These are phyloP conservation scores for Zaprionus nigranus DNA, from an alignment of 1,140 invertebrate species.

Conservation along the genomic window DNA sequence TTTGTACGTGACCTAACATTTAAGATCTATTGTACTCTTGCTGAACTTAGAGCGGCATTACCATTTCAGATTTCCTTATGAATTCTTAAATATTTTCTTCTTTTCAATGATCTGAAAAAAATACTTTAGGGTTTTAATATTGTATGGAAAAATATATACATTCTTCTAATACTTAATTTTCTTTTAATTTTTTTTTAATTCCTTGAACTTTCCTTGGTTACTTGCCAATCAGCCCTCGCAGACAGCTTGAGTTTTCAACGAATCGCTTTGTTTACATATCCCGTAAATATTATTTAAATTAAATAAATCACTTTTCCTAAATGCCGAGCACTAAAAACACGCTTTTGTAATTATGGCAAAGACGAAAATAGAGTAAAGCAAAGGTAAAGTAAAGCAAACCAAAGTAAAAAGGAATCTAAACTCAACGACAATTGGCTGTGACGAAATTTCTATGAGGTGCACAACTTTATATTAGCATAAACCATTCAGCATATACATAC, in stretches of 20 bases:
- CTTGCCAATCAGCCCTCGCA: constrained; percentile 7
- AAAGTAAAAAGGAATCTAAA: constrained; percentile 24
- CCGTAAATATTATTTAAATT: constrained; percentile 67
- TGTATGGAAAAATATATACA: no score
- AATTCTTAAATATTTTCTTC: no score
- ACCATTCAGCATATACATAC: no score
- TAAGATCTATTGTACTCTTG: no score
- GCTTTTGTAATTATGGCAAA: constrained; percentile 44
- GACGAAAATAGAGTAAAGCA: constrained; percentile 4
- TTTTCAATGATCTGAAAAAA: no score
- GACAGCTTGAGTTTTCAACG: constrained; percentile 35
- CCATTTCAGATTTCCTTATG: no score
- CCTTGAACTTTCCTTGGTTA: not conserved
- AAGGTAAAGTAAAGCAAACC: constrained; percentile 10
- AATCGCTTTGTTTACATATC: constrained; percentile 58
- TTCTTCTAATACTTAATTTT: no score
- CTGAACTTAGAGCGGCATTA: fast-evolving
- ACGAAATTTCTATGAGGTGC: constrained; percentile 38
- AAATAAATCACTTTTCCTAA: constrained; percentile 74
- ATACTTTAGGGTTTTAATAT: no score
- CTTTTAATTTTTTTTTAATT: no score
- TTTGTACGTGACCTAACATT: no score
- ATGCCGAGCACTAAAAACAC: constrained; percentile 41
- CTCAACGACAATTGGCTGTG: constrained; percentile 31
- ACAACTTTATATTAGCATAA: constrained; percentile 18